Evolutionary conservation across 2,888 invertebrate genomes (phyloP).

Genomic region (Aphrophora alni): DNA sequence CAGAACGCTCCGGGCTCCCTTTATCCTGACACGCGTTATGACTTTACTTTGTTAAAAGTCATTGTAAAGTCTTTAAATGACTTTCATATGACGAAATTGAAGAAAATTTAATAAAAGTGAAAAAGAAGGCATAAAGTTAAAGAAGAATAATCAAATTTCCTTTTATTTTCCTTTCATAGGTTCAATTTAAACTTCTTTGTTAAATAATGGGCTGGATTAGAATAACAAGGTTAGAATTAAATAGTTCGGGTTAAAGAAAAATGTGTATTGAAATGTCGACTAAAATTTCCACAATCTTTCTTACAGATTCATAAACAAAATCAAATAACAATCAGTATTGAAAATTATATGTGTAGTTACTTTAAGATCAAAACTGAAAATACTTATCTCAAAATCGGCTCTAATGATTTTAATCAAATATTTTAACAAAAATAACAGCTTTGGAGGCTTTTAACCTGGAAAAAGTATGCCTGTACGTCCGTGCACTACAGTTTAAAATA

Average conservation of each 20-base stretch:
- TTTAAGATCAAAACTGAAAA: no score
- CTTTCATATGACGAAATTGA: slow-evolving; percentile 50
- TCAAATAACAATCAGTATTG: no score
- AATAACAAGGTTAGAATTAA: not conserved
- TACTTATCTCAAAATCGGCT: no score
- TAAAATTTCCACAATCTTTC: no score
- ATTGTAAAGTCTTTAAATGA: slow-evolving; percentile 45
- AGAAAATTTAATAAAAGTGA: slow-evolving; percentile 49
- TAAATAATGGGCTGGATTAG: not conserved
- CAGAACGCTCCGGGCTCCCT: not conserved
- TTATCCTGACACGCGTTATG: slow-evolving; percentile 20
- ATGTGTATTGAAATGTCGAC: no score
- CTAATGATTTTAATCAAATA: no score
- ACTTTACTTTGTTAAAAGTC: slow-evolving; percentile 34
- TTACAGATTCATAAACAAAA: no score
- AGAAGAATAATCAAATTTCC: not conserved
- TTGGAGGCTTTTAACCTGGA: no score
- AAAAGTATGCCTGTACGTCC: no score
- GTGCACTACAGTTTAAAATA: no score
- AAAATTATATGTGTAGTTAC: no score
- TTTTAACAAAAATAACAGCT: no score
- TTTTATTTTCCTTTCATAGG: not conserved
- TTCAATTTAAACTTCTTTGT: not conserved
- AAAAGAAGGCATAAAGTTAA: slow-evolving; percentile 32
- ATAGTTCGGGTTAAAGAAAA: not conserved